Evolutionary conservation across 2,113 vertebrate species (phyloP).

Genomic region (Nannospalax galili): DNA sequence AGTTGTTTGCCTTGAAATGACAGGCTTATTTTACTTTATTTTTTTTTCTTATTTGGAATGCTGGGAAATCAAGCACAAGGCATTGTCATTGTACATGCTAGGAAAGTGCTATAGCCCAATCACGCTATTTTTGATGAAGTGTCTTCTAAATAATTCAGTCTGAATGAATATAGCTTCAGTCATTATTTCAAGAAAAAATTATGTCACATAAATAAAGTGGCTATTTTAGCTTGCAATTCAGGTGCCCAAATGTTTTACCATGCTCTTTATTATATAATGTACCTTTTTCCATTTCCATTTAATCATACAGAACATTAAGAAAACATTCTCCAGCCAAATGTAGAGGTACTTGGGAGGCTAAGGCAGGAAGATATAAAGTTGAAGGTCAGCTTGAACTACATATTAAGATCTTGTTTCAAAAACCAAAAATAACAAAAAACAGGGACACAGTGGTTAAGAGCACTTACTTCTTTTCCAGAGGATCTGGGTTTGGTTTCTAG

Average conservation of each 20-base stretch:
- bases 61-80: neutral
- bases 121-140: neutral
- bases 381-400: neutral
- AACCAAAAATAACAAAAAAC: too few species aligned
- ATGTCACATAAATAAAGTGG: neutral
- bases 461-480: too few species aligned
- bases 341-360: neutral
- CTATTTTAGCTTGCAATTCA: neutral
- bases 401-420: neutral
- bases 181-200: neutral
- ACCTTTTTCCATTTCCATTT: neutral
- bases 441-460: too few species aligned
- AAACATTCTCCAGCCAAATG: neutral
- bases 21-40: neutral
- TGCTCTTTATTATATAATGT: neutral
- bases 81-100: neutral
- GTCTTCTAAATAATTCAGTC: neutral
- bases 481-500: too few species aligned
- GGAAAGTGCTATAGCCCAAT: neutral
- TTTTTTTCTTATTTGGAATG: neutral
- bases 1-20: neutral
- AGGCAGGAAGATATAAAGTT: neutral
- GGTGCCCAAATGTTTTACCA: neutral
- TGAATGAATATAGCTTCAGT: neutral
- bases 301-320: neutral